Percentiles rank a stretch among this genome's conserved stretches.
Evolutionary conservation across 2,797 vertebrate genomes (phyloP).

Genomic region (Hoplostethus atlanticus): DNA sequence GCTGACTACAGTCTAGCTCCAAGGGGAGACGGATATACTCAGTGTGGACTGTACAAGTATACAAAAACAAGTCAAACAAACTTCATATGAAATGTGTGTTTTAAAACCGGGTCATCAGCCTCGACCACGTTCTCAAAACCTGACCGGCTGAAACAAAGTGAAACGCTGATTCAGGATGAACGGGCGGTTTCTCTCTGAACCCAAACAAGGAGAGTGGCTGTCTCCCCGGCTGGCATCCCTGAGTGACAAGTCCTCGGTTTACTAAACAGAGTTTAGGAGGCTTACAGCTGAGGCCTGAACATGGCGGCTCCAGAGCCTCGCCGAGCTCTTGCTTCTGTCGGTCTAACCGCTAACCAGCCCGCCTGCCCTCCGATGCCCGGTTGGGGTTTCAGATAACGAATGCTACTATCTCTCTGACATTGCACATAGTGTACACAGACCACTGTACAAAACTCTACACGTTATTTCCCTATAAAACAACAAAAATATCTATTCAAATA

Average conservation of each 20-base stretch:
- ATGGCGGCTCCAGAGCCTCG: conserved; percentile 19
- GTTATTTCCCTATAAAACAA: not conserved
- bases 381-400: conserved; percentile 15
- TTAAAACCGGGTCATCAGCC: too few relatives aligned
- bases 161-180: not conserved
- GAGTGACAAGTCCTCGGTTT: conserved; percentile 12
- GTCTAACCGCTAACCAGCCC: not conserved
- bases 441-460: not conserved
- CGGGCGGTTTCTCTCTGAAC: not conserved
- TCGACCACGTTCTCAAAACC: too few relatives aligned
- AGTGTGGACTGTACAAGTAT: not conserved
- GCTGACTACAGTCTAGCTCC: not conserved
- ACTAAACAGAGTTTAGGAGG: conserved; percentile 1
- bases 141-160: too few relatives aligned
- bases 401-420: not conserved
- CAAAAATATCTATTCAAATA: not conserved
- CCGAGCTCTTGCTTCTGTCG: conserved; percentile 1
- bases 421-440: conserved; percentile 4
- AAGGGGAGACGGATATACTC: too few relatives aligned
- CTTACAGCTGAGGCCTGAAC: conserved; percentile 3
- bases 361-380: not conserved
- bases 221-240: conserved; percentile 21
- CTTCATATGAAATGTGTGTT: not conserved
- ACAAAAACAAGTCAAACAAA: not conserved
- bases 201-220: not conserved